Conservation (phyloP, 1,140 invertebrate genomes). For the Lasioglossum albipes region DNA sequence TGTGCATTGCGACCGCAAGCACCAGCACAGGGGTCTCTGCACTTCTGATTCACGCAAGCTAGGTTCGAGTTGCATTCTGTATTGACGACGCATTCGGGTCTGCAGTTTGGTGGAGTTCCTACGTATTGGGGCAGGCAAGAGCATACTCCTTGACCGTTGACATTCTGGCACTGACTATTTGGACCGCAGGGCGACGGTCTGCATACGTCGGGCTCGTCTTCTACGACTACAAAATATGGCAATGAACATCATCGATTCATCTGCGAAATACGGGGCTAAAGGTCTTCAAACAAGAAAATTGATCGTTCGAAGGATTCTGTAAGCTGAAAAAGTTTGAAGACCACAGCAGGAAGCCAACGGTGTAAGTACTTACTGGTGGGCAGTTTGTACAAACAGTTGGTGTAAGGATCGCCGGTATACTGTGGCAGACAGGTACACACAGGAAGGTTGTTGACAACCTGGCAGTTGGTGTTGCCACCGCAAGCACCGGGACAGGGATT, state of each 20-base stretch:
- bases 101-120: slow-evolving; percentile 87
- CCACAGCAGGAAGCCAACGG: too few species aligned
- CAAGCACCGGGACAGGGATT: slow-evolving; percentile 90
- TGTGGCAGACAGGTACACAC: slow-evolving; percentile 86
- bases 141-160: slow-evolving; percentile 85
- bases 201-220: slow-evolving; percentile 81
- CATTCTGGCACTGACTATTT: slow-evolving; percentile 86
- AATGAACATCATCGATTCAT: not conserved
- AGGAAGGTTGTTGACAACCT: slow-evolving; percentile 87
- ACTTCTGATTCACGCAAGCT: slow-evolving; percentile 89
- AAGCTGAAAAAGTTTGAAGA: too few species aligned
- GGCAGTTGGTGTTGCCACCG: slow-evolving; percentile 87
- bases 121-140: slow-evolving; percentile 86
- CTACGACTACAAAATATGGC: slow-evolving; percentile 27
- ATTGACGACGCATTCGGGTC: slow-evolving; percentile 88
- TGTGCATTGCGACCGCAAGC: slow-evolving; percentile 87
- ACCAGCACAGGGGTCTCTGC: slow-evolving; percentile 88
- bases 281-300: too few species aligned
- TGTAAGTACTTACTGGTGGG: slow-evolving; percentile 71
- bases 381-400: slow-evolving; percentile 80
- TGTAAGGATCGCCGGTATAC: slow-evolving; percentile 88
- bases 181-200: slow-evolving; percentile 88
- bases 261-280: too few species aligned
- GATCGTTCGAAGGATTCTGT: too few species aligned
- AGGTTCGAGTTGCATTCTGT: slow-evolving; percentile 86